Evolutionary conservation across 2,797 vertebrate genomes (phyloP).

Genomic region (Enteromius fasciolatus): DNA sequence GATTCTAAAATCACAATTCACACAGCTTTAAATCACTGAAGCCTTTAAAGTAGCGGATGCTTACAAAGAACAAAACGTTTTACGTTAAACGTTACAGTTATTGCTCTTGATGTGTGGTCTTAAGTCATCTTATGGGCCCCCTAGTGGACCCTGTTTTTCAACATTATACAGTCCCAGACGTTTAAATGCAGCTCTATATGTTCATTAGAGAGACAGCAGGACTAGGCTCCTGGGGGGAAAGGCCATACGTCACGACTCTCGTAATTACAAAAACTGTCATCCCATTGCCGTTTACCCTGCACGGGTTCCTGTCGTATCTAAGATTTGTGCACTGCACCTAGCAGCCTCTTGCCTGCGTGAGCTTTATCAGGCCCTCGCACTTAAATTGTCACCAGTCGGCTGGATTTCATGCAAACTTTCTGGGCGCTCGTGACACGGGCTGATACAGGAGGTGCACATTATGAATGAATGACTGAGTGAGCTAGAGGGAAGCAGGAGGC

Average conservation of each 20-base stretch:
- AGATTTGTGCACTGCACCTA: constrained; percentile 27
- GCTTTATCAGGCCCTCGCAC: constrained; percentile 35
- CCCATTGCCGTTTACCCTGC: constrained; percentile 25
- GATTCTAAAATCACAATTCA: neutral
- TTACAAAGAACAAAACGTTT: neutral
- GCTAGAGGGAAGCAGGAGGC: constrained; percentile 73
- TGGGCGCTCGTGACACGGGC: constrained; percentile 10
- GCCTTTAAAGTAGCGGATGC: neutral
- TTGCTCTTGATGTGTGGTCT: neutral
- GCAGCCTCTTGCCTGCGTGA: constrained; percentile 19
- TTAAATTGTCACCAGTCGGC: constrained; percentile 47
- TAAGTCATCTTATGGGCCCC: neutral
- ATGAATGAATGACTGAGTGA: constrained; percentile 46
- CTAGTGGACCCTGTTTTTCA: neutral
- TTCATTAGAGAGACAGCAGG: constrained; percentile 23
- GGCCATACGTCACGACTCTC: neutral
- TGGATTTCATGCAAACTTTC: constrained; percentile 48
- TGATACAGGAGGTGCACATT: constrained; percentile 53
- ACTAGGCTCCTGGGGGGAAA: neutral
- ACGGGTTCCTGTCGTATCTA: constrained; percentile 10
- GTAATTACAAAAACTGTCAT: constrained; percentile 25
- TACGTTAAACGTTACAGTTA: neutral
- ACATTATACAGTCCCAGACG: constrained; percentile 6
- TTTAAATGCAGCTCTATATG: constrained; percentile 26
- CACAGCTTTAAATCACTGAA: neutral